Evolutionary conservation across 2,888 invertebrate genomes (phyloP).

Genomic region (Dasysyrphus albostriatus): DNA sequence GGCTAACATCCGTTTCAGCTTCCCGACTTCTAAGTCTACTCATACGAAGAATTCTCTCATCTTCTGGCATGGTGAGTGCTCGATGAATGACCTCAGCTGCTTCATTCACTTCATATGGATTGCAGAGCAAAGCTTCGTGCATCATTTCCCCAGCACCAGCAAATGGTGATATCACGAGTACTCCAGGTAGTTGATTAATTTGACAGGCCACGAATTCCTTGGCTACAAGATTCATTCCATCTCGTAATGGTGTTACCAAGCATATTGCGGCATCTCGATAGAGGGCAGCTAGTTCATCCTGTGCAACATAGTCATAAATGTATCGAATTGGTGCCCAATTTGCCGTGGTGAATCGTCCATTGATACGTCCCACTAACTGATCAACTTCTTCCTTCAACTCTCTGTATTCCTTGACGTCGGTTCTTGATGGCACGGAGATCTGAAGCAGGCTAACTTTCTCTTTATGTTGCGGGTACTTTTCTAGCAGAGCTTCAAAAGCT

Average conservation of each 20-base stretch:
- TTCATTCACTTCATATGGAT: conserved; percentile 94
- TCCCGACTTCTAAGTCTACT: conserved; percentile 92
- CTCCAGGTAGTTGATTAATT: conserved; percentile 93
- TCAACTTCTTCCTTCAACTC: conserved; percentile 96
- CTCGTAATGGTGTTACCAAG: conserved; percentile 93
- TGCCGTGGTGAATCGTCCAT: conserved; percentile 94
- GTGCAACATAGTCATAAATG: conserved; percentile 94
- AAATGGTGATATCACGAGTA: conserved; percentile 94
- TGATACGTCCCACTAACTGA: conserved; percentile 92
- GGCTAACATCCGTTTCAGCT: conserved; percentile 92
- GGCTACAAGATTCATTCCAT: conserved; percentile 96
- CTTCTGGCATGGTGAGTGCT: conserved; percentile 95
- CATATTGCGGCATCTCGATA: conserved; percentile 95
- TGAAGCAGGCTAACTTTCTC: conserved; percentile 92
- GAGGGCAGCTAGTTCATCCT: conserved; percentile 93
- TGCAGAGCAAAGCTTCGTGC: conserved; percentile 95
- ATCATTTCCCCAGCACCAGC: conserved; percentile 97
- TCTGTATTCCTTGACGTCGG: conserved; percentile 95
- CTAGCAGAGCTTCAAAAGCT: conserved; percentile 92
- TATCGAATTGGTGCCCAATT: conserved; percentile 96
- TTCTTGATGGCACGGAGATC: conserved; percentile 94
- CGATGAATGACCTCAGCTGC: conserved; percentile 94
- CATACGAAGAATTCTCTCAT: conserved; percentile 94
- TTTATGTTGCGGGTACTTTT: conserved; percentile 93
- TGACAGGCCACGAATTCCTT: conserved; percentile 97